Conservation (phyloP, 1,140 invertebrate species). For the Cecropterus lyciades region DNA sequence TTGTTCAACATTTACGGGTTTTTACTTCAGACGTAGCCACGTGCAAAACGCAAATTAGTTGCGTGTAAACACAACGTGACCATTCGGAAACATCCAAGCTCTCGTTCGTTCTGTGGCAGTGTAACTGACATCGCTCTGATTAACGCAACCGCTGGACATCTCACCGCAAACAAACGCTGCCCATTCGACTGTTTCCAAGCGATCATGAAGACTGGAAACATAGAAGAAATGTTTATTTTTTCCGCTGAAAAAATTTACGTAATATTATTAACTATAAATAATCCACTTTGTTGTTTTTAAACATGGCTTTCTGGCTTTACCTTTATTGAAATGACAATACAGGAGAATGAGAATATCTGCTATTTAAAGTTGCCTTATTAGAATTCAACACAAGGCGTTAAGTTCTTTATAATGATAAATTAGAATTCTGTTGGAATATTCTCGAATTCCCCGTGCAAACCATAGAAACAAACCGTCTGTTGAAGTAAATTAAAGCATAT, state of each 20-base stretch:
- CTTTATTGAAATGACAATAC: neutral
- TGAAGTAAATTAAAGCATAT: conserved; percentile 16
- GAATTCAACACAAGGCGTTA: conserved; percentile 14
- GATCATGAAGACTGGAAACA: neutral
- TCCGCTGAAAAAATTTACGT: no score
- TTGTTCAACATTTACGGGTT: neutral
- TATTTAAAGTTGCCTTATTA: conserved; percentile 15
- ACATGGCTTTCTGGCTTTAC: no score
- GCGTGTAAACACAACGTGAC: conserved; percentile 10
- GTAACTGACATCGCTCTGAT: conserved; percentile 24
- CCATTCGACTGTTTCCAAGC: conserved; percentile 3
- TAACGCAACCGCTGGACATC: conserved; percentile 16
- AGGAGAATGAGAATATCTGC: no score
- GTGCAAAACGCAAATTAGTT: conserved; percentile 10
- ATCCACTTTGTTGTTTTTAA: no score
- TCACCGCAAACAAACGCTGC: conserved; percentile 18
- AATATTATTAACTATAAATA: no score
- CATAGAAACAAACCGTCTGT: conserved; percentile 10
- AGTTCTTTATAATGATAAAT: conserved; percentile 23
- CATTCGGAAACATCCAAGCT: conserved; percentile 10
- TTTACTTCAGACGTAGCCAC: conserved; percentile 5
- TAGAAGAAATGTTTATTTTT: no score
- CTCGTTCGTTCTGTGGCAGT: conserved; percentile 7
- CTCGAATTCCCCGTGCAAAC: conserved; percentile 15
- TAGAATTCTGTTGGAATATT: conserved; percentile 22